Base-by-base conservation (phyloP, 2,113 vertebrate genomes). In the Burhinus oedicnemus region DNA sequence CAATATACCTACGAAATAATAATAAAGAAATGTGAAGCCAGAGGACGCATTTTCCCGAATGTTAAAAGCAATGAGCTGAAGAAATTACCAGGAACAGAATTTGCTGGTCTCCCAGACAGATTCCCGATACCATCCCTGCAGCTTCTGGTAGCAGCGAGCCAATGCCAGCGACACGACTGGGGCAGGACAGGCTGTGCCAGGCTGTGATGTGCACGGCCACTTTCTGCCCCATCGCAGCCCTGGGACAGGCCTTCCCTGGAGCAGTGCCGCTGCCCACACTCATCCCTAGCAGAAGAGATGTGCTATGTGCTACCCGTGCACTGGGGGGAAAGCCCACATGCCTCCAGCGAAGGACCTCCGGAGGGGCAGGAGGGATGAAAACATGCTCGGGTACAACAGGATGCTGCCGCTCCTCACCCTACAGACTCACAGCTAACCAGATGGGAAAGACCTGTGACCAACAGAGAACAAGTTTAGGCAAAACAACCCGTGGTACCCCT, bases 281-380 rank as follows among this genome's bases (percentile, higher is more conserved):
- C 51, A 7, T 20, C 76, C 42, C 52, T 3, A 1, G 76, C 55
- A 87, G 42, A 62, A 54, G 22, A 27, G 40, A 64, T 86, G 45
- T 0, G 1, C 57, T 20, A 20, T 0, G 0, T n/a, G 47, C 58
- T n/a, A 30, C 25, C 45, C 4, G 3, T 22, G 2, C 5, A 3
- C 61, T 17, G 8, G 34, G 29, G 1, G 3, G 19, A 52, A 92
- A 87, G 57, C 32, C n/a, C 23, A 18, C 0, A 5, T 36, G 38
- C 45, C 55, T 66, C 30, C 74, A 71, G 60, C 1, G 1, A 57
- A 57, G 51, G 72, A 87, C 29, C 42, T 82, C 12, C 4, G 5
- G 20, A 11, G 8, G 25, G 27, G 21, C 5, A 44, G 47, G 81
- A 96, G 42, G 58, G 68, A 69, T 66, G 61, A 74, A 87, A 92